Evolutionary conservation across 2,113 vertebrate genomes (phyloP), one percentile per base, ranked within the genome.

Genomic region (Saguinus imperator): DNA sequence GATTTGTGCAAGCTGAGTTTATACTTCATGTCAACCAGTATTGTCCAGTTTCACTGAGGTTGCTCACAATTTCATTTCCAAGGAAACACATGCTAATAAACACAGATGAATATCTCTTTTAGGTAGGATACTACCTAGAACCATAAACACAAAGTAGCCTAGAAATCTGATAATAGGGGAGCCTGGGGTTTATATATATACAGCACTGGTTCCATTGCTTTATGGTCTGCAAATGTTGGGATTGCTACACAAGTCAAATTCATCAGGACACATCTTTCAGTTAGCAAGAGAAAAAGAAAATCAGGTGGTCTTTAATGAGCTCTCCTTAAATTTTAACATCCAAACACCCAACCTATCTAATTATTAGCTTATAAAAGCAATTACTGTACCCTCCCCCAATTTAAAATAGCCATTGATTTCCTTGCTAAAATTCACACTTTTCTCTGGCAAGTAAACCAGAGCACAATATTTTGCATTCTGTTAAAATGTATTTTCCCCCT

Each of bases 381-480:
- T 96, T 94, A 76, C 70, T 89, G 80, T 90, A 84, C 91, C 94
- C 8, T 48, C 37, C 45, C 32, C n/a, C 75, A 64, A 77, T 87
- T 91, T 91, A 96, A 94, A 88, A 32, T 79, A 87, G 25, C 40
- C 93, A 95, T 95, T 96, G 94, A 87, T 96, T 97, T 97, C 48
- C 68, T 95, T 94, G 85, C 77, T 95, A 92, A 94, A 94, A 97
- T 91, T 98, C 81, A 96, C 91, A 91, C 88, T 95, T 97, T 94
- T 77, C 80, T 96, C 86, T 90, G 96, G 96, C 96, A 98, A 97
- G 87, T 90, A 92, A 98, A 95, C 20, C 86, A 97, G 72, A 97
- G 77, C 90, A 97, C 94, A 97, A 98, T 98, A 98, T 97, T 98
- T 97, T 97, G 86, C 96, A 97, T 97, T 97, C 97, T 96, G 85